Evolutionary conservation across 30 jellyfish, hydroid and myxozoan species (phyloP), one percentile per base, ranked within the genome.

Genomic region (Catostylus mosaicus): DNA sequence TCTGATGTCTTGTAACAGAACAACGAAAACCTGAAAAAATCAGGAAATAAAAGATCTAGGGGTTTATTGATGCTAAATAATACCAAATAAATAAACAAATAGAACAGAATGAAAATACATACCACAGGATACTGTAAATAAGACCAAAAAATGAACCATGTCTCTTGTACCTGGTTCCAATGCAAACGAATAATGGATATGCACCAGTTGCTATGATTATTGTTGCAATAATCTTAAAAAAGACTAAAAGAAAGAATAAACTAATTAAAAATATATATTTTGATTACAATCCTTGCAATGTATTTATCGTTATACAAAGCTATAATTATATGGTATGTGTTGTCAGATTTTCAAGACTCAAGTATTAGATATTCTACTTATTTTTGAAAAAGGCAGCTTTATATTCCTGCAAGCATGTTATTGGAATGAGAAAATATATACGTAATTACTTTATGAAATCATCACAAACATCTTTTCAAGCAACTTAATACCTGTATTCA

Each of bases 101-200:
- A n/a, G n/a, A n/a, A n/a, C n/a, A n/a, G n/a, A n/a, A n/a, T n/a
- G n/a, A n/a, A n/a, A n/a, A n/a, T n/a, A n/a, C n/a, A n/a, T n/a
- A n/a, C n/a, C n/a, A n/a, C n/a, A n/a, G n/a, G n/a, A n/a, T n/a
- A n/a, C n/a, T n/a, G n/a, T n/a, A n/a, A n/a, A n/a, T n/a, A n/a
- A n/a, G n/a, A n/a, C 87, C 87, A 51, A 75, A 46, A 23, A 52
- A 8, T 20, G 61, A 75, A 11, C 69, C 69, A 1, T 8, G 22
- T 10, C 29, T 29, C 19, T 52, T 29, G 16, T 52, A 22, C 24
- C 59, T 36, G 14, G 35, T 48, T 8, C 23, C 37, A 30, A 77
- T 51, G 67, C 89, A 77, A 23, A 62, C 89, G 61, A 77, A 77
- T 19, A 77, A 62, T 29, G 89, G 89, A 77, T 54, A 54, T 7